phyloP scores from a whole-genome alignment of 1,140 invertebrate genomes.

The Anagrus nilaparvatae region DNA sequence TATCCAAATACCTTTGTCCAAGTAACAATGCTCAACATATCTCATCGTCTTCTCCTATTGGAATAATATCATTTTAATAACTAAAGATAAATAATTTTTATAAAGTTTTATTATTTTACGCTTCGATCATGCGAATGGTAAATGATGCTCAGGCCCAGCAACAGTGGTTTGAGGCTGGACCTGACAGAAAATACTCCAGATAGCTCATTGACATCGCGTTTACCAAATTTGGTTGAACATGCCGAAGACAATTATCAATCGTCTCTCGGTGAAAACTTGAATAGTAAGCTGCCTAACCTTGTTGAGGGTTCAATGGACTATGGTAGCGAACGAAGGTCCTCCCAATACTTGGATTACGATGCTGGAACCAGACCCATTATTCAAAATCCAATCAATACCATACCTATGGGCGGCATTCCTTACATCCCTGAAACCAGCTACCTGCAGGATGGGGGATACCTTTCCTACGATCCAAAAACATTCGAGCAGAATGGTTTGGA shows the following conservation, averaged over 20 bases:
- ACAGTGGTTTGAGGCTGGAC: conserved; percentile 39
- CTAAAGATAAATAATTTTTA: too few relatives aligned
- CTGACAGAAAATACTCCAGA: conserved; percentile 40
- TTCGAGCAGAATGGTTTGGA: conserved; percentile 31
- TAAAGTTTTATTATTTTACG: too few relatives aligned
- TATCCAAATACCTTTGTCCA: too few relatives aligned
- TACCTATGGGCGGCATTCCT: too few relatives aligned
- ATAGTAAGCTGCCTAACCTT: conserved; percentile 40
- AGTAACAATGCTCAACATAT: too few relatives aligned
- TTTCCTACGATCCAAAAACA: background rate
- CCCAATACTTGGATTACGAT: conserved; percentile 38
- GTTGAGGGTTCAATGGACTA: conserved; percentile 51
- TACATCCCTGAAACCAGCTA: conserved; percentile 19
- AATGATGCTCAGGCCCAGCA: conserved; percentile 39
- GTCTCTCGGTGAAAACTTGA: conserved; percentile 37
- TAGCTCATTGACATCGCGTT: conserved; percentile 31
- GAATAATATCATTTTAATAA: too few relatives aligned
- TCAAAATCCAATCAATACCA: conserved; percentile 4
- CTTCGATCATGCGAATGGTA: conserved; percentile 36
- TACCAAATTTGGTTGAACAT: conserved; percentile 41
- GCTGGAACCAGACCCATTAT: background rate
- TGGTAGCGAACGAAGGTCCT: conserved; percentile 45
- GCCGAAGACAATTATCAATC: conserved; percentile 23
- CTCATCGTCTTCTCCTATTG: too few relatives aligned
- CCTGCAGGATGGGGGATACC: conserved; percentile 25